Base-by-base conservation (phyloP, 2,113 vertebrate genomes). In the Otocyon megalotis region DNA sequence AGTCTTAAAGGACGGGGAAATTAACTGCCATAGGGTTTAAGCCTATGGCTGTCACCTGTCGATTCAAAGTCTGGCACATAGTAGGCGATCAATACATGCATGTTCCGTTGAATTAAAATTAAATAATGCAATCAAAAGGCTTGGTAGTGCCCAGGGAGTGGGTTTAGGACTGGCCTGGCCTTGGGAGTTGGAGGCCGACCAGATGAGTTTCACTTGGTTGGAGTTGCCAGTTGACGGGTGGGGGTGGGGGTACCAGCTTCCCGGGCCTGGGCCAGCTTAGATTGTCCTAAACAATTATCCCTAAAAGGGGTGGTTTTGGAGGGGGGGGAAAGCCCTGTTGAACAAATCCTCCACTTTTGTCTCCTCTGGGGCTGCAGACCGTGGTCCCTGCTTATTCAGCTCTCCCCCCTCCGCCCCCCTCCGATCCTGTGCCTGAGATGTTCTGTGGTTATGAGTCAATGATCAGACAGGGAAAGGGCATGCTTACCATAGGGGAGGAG, bases 381-480 rank as follows among this genome's bases (percentile, higher is more conserved):
- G 4, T 97, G 98, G 96, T 93, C 95, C 10, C 97, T 93, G 90
- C 97, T 97, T 97, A 97, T 96, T 98, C 98, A 98, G 98, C 98
- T 98, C 96, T 98, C 97, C 97, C 88, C 10, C 97, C 97, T 5
- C 43, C 43, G 43, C 95, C 94, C 74, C 91, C 96, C 96, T 43
- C 43, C 43, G 43, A 82, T 86, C 92, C 97, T 96, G 97, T 74
- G 97, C 94, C 96, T 89, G 94, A 96, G 97, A 98, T 96, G 92
- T 94, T 65, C 96, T 95, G 98, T 79, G 98, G 98, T 98, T 99
- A 98, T 98, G 99, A 98, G 98, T 99, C 98, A 98, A 85, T 98
- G 99, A 99, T 99, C 99, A 99, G 98, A 98, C 98, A 98, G 93
- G 88, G 96, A 94, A 96, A 98, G 98, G 88, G 96, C 97, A 94